A percentile compares a stretch with the other conserved stretches of the same genome.
phyloP scores from a whole-genome alignment of 2,113 vertebrate species.

The Passerina amoena region DNA sequence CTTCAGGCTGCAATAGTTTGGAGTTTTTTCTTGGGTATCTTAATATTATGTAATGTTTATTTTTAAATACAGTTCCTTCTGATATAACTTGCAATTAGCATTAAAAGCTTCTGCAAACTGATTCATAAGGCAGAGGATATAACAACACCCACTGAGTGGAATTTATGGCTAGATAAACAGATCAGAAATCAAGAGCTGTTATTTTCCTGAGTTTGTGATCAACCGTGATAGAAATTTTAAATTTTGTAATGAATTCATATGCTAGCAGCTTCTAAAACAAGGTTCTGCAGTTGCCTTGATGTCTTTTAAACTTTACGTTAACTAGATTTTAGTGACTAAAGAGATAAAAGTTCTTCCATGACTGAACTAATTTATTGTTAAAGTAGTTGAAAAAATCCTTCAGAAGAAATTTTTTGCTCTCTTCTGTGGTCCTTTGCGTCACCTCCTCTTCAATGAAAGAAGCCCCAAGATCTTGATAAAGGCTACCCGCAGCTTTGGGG shows the following conservation, averaged over 20 bases:
- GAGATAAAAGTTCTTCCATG: neutral
- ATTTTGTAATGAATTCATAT: neutral
- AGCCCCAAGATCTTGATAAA: neutral
- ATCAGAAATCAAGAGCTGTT: neutral
- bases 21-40: neutral
- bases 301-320: neutral
- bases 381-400: neutral
- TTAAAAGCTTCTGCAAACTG: neutral
- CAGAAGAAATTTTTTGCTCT: neutral
- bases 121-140: neutral
- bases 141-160: neutral
- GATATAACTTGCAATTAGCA: neutral
- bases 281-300: neutral
- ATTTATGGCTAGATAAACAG: neutral
- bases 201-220: neutral
- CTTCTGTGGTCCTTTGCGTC: neutral
- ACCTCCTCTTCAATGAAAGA: neutral
- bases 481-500: neutral
- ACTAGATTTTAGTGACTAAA: neutral
- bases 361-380: neutral
- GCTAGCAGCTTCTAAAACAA: neutral
- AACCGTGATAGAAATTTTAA: neutral
- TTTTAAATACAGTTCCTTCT: neutral
- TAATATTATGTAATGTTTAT: neutral
- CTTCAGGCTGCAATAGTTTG: neutral